Percentiles rank a stretch among this genome's conserved stretches.
Evolutionary conservation across 2,797 vertebrate genomes (phyloP).

Genomic region (Arrhamphus sclerolepis): DNA sequence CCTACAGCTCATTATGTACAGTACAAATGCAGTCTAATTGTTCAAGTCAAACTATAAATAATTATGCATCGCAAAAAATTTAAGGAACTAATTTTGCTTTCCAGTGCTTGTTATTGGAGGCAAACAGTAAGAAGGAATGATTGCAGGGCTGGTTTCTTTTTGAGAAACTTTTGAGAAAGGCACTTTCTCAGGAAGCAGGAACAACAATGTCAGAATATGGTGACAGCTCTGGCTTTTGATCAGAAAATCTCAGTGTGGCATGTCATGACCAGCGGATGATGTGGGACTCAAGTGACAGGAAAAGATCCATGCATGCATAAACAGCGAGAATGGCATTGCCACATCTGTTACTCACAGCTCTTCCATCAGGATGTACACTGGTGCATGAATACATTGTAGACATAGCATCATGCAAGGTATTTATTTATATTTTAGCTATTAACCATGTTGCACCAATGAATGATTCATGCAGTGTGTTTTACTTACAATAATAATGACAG

Average conservation of each 20-base stretch:
- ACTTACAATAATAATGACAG: background rate
- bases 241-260: slow-evolving; percentile 57
- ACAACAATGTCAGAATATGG: slow-evolving; percentile 55
- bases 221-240: slow-evolving; percentile 76
- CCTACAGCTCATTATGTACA: background rate
- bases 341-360: slow-evolving; percentile 56
- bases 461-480: background rate
- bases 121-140: slow-evolving; percentile 15
- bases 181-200: slow-evolving; percentile 33
- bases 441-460: slow-evolving; percentile 4
- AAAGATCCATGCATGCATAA: slow-evolving; percentile 48
- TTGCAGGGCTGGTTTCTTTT: slow-evolving; percentile 23
- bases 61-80: slow-evolving; percentile 1
- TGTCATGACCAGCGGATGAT: slow-evolving; percentile 67
- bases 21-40: background rate
- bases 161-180: slow-evolving; percentile 11
- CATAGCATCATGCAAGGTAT: slow-evolving; percentile 19
- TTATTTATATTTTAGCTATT: slow-evolving; percentile 37
- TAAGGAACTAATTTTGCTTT: background rate
- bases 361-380: slow-evolving; percentile 38
- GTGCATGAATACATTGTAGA: slow-evolving; percentile 48
- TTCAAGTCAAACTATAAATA: slow-evolving; percentile 8
- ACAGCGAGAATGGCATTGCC: slow-evolving; percentile 56
- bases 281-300: slow-evolving; percentile 61
- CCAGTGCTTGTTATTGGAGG: slow-evolving; percentile 3